Conservation (phyloP, 2,113 vertebrate genomes). For the Bathybates hornii region DNA sequence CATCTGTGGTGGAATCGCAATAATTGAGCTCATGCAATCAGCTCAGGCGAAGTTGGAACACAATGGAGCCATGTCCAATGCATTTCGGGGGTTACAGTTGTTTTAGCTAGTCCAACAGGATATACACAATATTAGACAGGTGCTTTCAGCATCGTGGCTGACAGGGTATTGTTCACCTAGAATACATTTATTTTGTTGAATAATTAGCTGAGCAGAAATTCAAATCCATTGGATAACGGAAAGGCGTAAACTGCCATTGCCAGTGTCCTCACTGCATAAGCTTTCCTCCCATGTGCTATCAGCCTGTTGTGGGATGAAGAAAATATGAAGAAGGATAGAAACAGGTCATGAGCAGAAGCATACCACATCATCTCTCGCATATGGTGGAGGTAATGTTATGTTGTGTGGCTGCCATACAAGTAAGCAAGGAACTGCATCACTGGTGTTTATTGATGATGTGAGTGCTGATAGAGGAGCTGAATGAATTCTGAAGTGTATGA, state of each 20-base stretch:
- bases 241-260: neutral
- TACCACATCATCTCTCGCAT: neutral
- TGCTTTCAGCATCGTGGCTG: neutral
- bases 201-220: neutral
- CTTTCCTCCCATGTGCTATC: neutral
- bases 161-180: neutral
- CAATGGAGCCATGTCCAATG: neutral
- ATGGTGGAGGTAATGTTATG: neutral
- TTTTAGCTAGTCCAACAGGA: neutral
- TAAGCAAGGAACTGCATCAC: neutral
- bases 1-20: neutral
- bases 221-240: neutral
- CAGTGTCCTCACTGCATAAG: neutral
- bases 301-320: neutral
- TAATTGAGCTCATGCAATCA: neutral
- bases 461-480: neutral
- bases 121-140: neutral
- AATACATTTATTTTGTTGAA: neutral
- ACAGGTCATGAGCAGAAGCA: neutral
- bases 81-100: neutral
- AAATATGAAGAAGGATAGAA: neutral
- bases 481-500: neutral
- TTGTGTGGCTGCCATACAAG: neutral
- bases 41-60: neutral
- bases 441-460: neutral